Base-by-base conservation (phyloP, 64 coral and sea anemone genomes). In the Catalaphyllia jardinei region DNA sequence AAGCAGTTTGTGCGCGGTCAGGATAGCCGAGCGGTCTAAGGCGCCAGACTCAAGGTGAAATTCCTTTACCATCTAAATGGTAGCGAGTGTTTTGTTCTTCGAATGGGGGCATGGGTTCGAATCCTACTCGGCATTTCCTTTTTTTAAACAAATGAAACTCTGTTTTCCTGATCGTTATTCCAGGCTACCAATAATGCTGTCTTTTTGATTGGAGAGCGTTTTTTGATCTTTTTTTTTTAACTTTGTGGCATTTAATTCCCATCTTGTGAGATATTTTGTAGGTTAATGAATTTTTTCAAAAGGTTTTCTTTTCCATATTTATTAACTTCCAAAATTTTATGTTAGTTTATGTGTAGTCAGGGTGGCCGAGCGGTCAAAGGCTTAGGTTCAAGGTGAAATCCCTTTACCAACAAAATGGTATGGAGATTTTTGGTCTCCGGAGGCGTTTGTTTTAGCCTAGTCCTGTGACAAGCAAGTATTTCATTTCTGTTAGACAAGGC, bases 41-140 rank as follows among this genome's bases (percentile, higher is more conserved):
- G 64, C 78, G 52, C 52, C 22, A 60, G 55, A 80, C 54, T 80
- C 78, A 80, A 80, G 25, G 78, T 14, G 31, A 15, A 49, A 74
- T 8, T 31, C 25, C 15, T 54, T 80, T 80, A 17, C 78, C 78
- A 80, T 80, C 9, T 17, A 11, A 29, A 60, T 80, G 78, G 78
- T 54, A 79, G 3, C 20, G n/a, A 52, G 72, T 1, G 29, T 63
- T 52, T 24, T 76, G 51, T 16, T 88, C 19, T 30, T 33, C 25
- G 5, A 76, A 79, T 86, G 67, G 60, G 49, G 61, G 60, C 60
- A 29, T 76, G 60, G 62, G 72, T 88, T 65, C 19, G 67, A 62
- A 77, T 60, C 59, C 74, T 30, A 46, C 38, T 9, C 54, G 1
- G 15, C 15, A 57, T n/a, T n/a, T 77, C 0, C 18, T 71, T 27